Evolutionary conservation across 2,113 vertebrate species (phyloP), one percentile per base, ranked within the genome.

Genomic region (Polyodon spathula): DNA sequence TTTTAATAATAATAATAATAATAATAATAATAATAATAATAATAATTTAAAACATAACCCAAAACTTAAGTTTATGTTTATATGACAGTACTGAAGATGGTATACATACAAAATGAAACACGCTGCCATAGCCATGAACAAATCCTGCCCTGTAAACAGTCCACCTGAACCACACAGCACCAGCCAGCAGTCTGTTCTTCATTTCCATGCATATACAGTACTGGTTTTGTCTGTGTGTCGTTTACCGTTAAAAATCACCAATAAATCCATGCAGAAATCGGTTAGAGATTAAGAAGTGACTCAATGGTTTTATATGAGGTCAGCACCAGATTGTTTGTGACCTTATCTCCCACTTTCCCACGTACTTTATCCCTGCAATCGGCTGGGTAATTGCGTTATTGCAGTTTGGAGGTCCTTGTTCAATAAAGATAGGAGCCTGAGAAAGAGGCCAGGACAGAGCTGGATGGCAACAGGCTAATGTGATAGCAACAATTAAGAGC

Each of bases 401-500:
- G 81, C 88, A 83, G 76, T 87, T 82, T 70, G 74, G 78, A 84
- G 77, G 87, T 86, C 84, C 79, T 80, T 77, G 81, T 84, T 89
- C 88, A 86, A 93, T 96, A 93, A 94, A 94, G 92, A 93, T 93
- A 92, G 66, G 76, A 76, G 71, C 82, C 76, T 84, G 75, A 60
- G 43, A 82, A 80, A 70, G 59, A 61, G 71, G 71, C 78, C 63
- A 64, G 71, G 71, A 65, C 51, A 69, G 60, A 56, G 54, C 61
- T n/a, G 41, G 11, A 56, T 56, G 61, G 37, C 14, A 58, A 12
- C 48, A 42, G 38, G 53, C 17, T 5, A 42, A 40, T 44, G 39
- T 58, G 54, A 37, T 54, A 48, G 40, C 55, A 50, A 12, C 40
- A 46, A 51, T 59, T 53, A 52, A 37, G 17, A 6, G 40, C 40